These are phyloP conservation scores for Lophius piscatorius DNA, from an alignment of 2,113 vertebrate species.

Conservation along the genomic window DNA sequence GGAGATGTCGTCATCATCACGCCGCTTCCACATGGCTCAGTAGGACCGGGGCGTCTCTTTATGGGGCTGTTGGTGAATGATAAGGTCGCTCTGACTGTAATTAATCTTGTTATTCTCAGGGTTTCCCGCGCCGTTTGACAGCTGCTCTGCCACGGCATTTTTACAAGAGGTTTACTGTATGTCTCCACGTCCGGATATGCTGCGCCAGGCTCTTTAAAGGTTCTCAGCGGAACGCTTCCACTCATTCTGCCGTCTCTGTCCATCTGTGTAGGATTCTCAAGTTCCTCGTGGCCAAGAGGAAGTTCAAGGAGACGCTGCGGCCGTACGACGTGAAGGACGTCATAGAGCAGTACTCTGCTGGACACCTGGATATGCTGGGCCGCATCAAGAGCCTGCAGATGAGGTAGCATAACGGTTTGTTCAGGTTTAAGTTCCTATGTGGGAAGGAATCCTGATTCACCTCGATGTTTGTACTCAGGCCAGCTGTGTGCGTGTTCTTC, in stretches of 20 bases:
- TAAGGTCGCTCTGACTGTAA: constrained; percentile 70
- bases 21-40: constrained; percentile 47
- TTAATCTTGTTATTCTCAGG: constrained; percentile 67
- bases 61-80: constrained; percentile 65
- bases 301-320: constrained; percentile 97
- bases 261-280: constrained; percentile 89
- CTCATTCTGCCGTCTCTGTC: constrained; percentile 27
- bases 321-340: constrained; percentile 98
- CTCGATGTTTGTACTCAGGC: too few relatives aligned
- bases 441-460: too few relatives aligned
- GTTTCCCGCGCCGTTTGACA: constrained; percentile 37
- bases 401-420: too few relatives aligned
- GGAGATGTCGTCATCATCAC: constrained; percentile 49
- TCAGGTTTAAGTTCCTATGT: too few relatives aligned
- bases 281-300: constrained; percentile 97
- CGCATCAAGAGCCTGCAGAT: constrained; percentile 96
- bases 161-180: constrained; percentile 54
- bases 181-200: neutral
- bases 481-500: too few relatives aligned
- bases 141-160: constrained; percentile 42
- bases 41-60: constrained; percentile 42
- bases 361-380: constrained; percentile 98
- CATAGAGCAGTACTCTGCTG: constrained; percentile 97
- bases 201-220: constrained; percentile 14
- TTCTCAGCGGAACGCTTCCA: constrained; percentile 14